Evolutionary conservation across 2,113 vertebrate species (phyloP).

Genomic region (Thalassarche chlororhynchos): DNA sequence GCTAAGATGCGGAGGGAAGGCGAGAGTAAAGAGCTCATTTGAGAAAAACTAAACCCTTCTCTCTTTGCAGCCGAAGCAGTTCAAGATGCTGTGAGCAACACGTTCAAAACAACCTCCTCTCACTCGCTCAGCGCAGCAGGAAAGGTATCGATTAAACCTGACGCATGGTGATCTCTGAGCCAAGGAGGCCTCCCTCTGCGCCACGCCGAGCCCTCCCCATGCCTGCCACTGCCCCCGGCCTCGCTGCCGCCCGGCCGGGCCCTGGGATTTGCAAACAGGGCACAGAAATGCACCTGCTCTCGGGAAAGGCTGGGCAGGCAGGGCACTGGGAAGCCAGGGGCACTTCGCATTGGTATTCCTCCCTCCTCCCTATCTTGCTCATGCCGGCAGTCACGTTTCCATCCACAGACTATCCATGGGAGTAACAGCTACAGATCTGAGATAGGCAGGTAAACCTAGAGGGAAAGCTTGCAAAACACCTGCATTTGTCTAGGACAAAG

Average conservation of each 20-base stretch:
- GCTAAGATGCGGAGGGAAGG: neutral
- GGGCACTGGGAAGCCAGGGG: neutral
- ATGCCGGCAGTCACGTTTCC: neutral
- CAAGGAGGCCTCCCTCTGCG: neutral
- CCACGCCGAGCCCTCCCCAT: rapidly evolving
- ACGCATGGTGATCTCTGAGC: rapidly evolving
- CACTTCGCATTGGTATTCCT: neutral
- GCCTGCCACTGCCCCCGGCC: neutral
- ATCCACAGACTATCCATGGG: neutral
- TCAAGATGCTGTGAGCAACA: neutral
- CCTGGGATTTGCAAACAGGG: neutral
- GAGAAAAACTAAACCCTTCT: neutral
- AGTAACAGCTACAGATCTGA: neutral
- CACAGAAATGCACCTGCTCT: neutral
- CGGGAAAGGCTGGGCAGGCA: neutral
- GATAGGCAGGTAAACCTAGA: neutral
- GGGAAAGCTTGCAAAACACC: neutral
- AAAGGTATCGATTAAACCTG: neutral
- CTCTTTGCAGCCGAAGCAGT: neutral
- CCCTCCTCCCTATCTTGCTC: neutral
- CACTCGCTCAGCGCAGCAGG: neutral
- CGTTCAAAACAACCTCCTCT: neutral
- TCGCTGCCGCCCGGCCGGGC: neutral
- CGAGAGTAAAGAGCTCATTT: neutral
- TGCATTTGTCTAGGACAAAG: neutral